Evolutionary conservation across 1,140 invertebrate species (phyloP), one percentile per base, ranked within the genome.

Genomic region (Arion vulgaris): DNA sequence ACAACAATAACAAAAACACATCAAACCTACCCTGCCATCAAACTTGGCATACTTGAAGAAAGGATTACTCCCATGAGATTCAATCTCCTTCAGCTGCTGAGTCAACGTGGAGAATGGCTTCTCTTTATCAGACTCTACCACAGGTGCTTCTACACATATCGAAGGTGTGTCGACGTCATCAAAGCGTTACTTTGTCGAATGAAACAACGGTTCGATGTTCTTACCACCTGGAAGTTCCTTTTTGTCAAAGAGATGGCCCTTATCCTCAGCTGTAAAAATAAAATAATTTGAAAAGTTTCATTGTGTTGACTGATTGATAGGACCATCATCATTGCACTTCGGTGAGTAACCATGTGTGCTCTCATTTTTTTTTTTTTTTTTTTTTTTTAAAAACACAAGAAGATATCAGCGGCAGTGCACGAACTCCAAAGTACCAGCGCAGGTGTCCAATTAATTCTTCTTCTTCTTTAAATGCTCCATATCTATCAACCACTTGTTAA

Each of bases 11-110:
- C n/a, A n/a, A n/a, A n/a, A n/a, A n/a, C n/a, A n/a, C n/a, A 45
- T 45, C 5, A 45, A 7, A 45, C 41, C 15, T 85, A 93, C 91
- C 84, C 89, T 88, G 83, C 97, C 97, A 94, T 99, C 97, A 92
- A 96, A 98, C 91, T 95, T 96, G 23, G 96, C 96, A 94, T 96
- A 99, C 89, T 97, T 95, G 73, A 95, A 94, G 92, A 96, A 98
- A 36, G 96, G 96, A 93, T 81, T 81, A 34, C 80, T 81, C 0
- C 80, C 80, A 34, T 81, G 80, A 38, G 19, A 5, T 26, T 81
- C 80, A 15, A 38, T 26, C 71, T 95, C 95, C 86, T 95, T 94
- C 41, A 98, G 91, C 85, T 96, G 95, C 87, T 96, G 94, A 11
- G 95, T 93, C 39, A 98, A 92, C 49, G 94, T 89, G 34, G 96